phyloP scores from a whole-genome alignment of 2,888 invertebrate genomes.

The Pseudococcus longispinus region DNA sequence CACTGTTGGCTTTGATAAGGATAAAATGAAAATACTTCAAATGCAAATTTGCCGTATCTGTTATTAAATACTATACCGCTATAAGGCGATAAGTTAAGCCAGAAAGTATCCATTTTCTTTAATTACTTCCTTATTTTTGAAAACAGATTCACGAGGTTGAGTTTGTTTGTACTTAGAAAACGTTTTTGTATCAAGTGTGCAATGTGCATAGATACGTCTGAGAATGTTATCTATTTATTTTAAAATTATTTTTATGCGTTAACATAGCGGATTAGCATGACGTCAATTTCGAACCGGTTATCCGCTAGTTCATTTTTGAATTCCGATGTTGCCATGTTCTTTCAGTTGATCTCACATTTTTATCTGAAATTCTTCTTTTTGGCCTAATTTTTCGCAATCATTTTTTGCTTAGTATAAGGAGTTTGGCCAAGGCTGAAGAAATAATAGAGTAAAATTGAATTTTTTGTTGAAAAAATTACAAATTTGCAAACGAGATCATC shows the following conservation, averaged over 20 bases:
- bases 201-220: too few species aligned
- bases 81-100: background rate
- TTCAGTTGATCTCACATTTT: background rate
- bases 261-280: background rate
- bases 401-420: too few species aligned
- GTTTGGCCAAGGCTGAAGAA: too few species aligned
- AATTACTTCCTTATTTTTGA: constrained; percentile 6
- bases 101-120: background rate
- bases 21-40: background rate
- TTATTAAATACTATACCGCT: background rate
- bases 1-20: background rate
- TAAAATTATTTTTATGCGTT: background rate
- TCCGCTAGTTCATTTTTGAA: background rate
- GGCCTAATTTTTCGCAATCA: too few species aligned
- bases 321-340: background rate
- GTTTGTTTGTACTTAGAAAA: too few species aligned
- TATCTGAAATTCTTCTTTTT: too few species aligned
- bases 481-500: too few species aligned
- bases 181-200: background rate
- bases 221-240: background rate
- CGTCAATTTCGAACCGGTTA: background rate
- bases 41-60: background rate
- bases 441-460: too few species aligned
- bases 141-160: background rate
- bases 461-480: too few species aligned